Evolutionary conservation across 2,113 vertebrate species (phyloP).

Genomic region (Crotalus horridus): DNA sequence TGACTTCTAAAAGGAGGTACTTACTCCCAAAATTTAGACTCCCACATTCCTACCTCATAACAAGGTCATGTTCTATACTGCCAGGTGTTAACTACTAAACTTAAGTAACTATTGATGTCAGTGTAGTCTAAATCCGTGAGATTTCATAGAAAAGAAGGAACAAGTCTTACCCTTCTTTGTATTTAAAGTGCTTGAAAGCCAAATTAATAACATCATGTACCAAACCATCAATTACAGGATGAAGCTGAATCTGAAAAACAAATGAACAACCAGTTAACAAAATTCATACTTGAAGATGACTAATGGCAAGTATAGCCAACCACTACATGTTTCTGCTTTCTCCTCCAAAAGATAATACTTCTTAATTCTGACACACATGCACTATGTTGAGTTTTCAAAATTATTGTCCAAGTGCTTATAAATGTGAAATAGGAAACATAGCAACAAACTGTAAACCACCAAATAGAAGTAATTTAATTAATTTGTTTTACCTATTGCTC

Average conservation of each 20-base stretch:
- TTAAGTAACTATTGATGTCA: neutral
- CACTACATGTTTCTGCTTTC: neutral
- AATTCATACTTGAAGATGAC: neutral
- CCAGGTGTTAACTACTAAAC: neutral
- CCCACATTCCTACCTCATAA: neutral
- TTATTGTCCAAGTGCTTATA: neutral
- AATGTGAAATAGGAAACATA: neutral
- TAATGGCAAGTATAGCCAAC: neutral
- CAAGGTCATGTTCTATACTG: neutral
- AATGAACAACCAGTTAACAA: slow-evolving; percentile 24
- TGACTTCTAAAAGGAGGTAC: neutral
- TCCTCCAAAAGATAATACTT: neutral
- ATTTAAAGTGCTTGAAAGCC: slow-evolving; percentile 99
- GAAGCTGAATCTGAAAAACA: slow-evolving; percentile 87
- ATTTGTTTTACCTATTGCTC: neutral
- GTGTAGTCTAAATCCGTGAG: neutral
- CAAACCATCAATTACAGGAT: slow-evolving; percentile 94
- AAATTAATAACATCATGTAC: slow-evolving; percentile 97
- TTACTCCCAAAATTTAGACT: neutral
- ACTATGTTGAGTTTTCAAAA: neutral
- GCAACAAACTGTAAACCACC: neutral
- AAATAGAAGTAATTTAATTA: neutral
- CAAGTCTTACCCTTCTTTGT: slow-evolving; percentile 92
- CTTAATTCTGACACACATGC: neutral
- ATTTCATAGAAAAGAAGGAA: slow-evolving; percentile 13